These are phyloP conservation scores for Struthio camelus DNA, from an alignment of 2,113 vertebrate species.

Conservation along the genomic window DNA sequence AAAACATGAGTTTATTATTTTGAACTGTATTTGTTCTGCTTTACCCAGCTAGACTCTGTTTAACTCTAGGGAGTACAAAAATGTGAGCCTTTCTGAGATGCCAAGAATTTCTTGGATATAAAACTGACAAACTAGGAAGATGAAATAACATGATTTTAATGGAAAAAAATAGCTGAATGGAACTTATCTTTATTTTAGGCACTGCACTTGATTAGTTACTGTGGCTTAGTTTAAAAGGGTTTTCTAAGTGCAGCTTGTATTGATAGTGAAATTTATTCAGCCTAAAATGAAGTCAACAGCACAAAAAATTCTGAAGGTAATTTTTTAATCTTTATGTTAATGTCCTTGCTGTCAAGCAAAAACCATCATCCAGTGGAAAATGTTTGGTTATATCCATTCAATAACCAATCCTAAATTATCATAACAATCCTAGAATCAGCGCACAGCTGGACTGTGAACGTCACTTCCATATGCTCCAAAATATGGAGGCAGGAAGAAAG, in stretches of 20 bases:
- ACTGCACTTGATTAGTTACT: background rate
- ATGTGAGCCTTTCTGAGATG: background rate
- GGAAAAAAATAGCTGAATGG: background rate
- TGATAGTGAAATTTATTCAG: background rate
- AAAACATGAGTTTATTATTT: background rate
- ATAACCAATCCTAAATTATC: background rate
- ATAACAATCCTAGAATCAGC: background rate
- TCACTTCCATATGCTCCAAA: fast-evolving
- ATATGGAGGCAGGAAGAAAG: fast-evolving
- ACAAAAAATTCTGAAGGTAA: background rate
- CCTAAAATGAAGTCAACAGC: background rate
- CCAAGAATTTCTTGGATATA: background rate
- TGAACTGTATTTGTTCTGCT: background rate
- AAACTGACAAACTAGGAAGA: background rate
- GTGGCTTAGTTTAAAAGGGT: background rate
- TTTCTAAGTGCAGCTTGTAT: background rate
- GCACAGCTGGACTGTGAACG: background rate
- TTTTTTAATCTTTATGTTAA: background rate
- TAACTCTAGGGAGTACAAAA: background rate
- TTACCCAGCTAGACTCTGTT: background rate
- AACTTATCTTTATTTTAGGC: background rate
- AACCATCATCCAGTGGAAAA: background rate
- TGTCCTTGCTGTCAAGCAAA: background rate
- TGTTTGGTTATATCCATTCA: background rate
- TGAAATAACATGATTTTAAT: background rate